Conservation (phyloP, 2,888 invertebrate genomes). For the Pheosia tremula region DNA sequence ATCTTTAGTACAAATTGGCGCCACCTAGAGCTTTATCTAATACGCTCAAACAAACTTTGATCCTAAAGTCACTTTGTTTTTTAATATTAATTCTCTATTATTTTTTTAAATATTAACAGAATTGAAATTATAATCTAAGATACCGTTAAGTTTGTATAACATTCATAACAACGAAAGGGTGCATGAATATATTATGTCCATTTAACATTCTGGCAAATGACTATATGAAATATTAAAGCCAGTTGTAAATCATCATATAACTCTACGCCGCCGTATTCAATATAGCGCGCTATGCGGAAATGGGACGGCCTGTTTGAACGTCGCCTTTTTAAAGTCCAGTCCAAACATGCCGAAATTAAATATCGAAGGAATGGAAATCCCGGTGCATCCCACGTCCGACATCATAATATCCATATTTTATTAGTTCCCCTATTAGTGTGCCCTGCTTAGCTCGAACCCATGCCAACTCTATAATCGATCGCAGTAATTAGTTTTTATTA, state of each 20-base stretch:
- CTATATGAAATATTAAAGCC: conserved; percentile 46
- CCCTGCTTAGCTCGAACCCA: conserved; percentile 36
- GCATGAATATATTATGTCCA: conserved; percentile 26
- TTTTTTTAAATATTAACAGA: too few relatives aligned
- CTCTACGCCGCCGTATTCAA: conserved; percentile 41
- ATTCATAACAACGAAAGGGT: neutral
- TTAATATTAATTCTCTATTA: neutral
- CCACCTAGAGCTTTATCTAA: neutral
- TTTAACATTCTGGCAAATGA: conserved; percentile 33
- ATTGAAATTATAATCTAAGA: too few relatives aligned
- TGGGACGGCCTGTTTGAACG: conserved; percentile 48
- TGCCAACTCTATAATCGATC: neutral
- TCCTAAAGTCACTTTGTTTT: too few relatives aligned
- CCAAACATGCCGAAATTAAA: conserved; percentile 65
- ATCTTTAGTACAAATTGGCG: neutral
- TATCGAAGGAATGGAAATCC: conserved; percentile 54
- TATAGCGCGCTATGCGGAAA: conserved; percentile 59
- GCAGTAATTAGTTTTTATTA: neutral
- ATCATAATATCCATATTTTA: conserved; percentile 64
- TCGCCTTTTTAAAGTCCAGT: conserved; percentile 54
- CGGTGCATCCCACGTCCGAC: conserved; percentile 50
- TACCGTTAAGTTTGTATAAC: neutral
- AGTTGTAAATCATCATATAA: conserved; percentile 52
- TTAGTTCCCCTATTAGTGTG: conserved; percentile 53
- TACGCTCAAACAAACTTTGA: too few relatives aligned